Evolutionary conservation across 2,888 invertebrate genomes (phyloP), one percentile per base, ranked within the genome.

Genomic region (Pinctada fucata): DNA sequence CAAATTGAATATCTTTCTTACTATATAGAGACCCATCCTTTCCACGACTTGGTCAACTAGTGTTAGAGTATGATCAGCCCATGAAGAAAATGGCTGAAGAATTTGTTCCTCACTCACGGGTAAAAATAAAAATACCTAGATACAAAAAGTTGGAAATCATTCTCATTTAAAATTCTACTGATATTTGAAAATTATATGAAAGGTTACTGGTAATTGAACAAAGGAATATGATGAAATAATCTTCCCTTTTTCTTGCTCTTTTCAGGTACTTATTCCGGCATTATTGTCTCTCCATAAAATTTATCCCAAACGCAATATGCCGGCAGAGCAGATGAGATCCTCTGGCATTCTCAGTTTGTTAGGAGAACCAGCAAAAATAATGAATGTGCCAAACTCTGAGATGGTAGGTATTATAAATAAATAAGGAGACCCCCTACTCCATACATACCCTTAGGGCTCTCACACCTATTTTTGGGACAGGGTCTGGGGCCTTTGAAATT

Each of bases 61-160:
- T 99, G 82, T 95, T 99, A 87, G 99, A 99, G 90, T 99, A 99
- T 93, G 95, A 96, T 66, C 98, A 98, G 0, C 99, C 99, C 0
- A 93, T 99, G 80, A 98, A 97, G 91, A 99, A 98, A 91, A 94
- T 99, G 0, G 96, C 97, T 0, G 99, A 99, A 91, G 99, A 99
- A 92, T 99, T 99, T 93, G 95, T 97, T 58, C 98, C 99, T 0
- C 98, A 99, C 92, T 95, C 97, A 75, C 96, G 97, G 88, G 94
- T 94, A 86, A 79, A 58, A 31, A 31, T 31, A 31, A 31, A 31
- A 31, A 31, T 31, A 31, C 31, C 31, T 31, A 31, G 76, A 50
- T 49, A 1, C n/a, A 16, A n/a, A 2, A 13, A 49, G 50, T 48
- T 3, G 49, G n/a, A 45, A 3, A 10, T n/a, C 10, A 68, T 31